phyloP scores from a whole-genome alignment of 2,888 invertebrate genomes.

The Petrolisthes cinctipes region DNA sequence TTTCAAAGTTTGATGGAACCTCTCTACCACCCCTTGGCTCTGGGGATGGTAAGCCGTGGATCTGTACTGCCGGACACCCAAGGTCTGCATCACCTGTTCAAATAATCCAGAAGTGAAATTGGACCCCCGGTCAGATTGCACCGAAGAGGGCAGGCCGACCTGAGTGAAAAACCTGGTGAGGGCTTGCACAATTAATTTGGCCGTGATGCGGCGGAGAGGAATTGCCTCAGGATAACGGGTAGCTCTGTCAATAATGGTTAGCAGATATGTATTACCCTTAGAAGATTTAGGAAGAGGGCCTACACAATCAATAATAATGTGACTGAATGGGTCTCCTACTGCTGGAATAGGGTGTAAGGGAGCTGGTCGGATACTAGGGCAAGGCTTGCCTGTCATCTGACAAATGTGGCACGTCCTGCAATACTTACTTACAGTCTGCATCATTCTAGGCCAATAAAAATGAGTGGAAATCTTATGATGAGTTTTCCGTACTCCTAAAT shows the following conservation, averaged over 20 bases:
- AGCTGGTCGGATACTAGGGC: not conserved
- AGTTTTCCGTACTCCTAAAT: constrained; percentile 15
- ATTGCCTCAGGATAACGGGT: constrained; percentile 37
- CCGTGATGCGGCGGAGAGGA: not conserved
- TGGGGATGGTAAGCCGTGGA: constrained; percentile 16
- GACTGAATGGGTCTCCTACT: not conserved
- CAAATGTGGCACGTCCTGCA: constrained; percentile 11
- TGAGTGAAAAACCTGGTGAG: constrained; percentile 21
- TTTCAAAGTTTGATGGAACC: constrained; percentile 14
- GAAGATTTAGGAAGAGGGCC: constrained; percentile 4
- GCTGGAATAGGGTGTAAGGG: constrained; percentile 7
- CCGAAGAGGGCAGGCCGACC: not conserved
- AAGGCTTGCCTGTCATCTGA: constrained; percentile 11
- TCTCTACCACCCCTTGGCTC: constrained; percentile 1
- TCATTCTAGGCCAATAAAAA: constrained; percentile 18
- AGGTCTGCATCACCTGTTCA: constrained; percentile 9
- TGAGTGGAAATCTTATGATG: not conserved
- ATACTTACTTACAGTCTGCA: not conserved
- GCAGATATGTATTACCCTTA: not conserved
- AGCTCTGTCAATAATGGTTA: constrained; percentile 24
- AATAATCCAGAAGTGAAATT: constrained; percentile 29
- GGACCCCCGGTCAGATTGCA: constrained; percentile 31
- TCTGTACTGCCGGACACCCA: not conserved
- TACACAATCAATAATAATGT: constrained; percentile 23
- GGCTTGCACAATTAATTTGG: constrained; percentile 28